Percentiles rank a stretch among this genome's conserved stretches.
Conservation (phyloP, 1,140 invertebrate genomes). For the Phymorhynchus buccinoides region DNA sequence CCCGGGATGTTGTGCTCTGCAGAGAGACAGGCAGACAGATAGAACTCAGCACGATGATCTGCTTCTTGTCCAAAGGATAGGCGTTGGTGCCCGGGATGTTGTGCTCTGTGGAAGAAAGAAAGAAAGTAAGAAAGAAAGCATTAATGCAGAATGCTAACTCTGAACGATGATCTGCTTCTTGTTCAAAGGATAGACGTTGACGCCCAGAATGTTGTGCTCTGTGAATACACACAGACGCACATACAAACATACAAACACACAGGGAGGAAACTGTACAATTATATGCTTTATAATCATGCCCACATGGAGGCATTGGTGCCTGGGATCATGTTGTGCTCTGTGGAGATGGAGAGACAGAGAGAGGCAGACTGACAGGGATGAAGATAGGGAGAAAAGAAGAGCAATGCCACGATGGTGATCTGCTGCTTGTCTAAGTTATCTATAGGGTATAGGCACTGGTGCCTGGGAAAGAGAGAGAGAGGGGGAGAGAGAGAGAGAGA, state of each 20-base stretch:
- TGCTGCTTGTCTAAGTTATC: no score
- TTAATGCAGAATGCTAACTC: no score
- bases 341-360: not conserved
- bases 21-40: no score
- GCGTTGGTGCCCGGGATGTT: slow-evolving; percentile 18
- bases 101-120: no score
- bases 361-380: not conserved
- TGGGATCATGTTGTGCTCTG: no score
- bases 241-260: not conserved
- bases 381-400: not conserved
- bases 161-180: slow-evolving; percentile 30
- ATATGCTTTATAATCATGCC: no score
- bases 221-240: not conserved
- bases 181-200: slow-evolving; percentile 21
- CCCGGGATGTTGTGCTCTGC: slow-evolving; percentile 8
- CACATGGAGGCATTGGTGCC: no score
- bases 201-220: slow-evolving; percentile 1
- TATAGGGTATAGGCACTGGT: no score
- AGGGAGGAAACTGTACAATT: no score
- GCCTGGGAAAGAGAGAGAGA: not conserved
- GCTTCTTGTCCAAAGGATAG: slow-evolving; percentile 22
- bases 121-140: not conserved
- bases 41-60: slow-evolving; percentile 35
- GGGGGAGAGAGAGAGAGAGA: not conserved
- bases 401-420: not conserved